A percentile compares a stretch with the other conserved stretches of the same genome.
phyloP scores from a whole-genome alignment of 1,140 invertebrate species.

The Lordiphosa mommai region DNA sequence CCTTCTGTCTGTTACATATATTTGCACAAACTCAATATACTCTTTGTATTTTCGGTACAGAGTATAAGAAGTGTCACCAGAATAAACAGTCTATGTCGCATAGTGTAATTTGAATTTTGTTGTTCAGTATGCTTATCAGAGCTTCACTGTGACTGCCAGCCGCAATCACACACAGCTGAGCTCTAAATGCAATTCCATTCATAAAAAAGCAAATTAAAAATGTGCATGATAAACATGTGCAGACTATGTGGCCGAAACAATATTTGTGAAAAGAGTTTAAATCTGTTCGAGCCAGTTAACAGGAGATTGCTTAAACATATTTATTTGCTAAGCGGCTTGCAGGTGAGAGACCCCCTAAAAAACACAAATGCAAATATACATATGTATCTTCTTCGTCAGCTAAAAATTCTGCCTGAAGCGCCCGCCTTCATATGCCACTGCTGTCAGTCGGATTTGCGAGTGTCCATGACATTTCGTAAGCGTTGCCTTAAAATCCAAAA shows the following conservation, averaged over 20 bases:
- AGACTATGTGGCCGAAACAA: conserved; percentile 40
- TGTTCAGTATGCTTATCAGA: no score
- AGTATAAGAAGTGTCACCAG: no score
- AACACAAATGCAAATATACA: not conserved
- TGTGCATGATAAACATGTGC: conserved; percentile 33
- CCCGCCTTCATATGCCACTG: conserved; percentile 38
- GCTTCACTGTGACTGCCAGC: not conserved
- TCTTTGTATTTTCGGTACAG: no score
- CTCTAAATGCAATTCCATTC: not conserved
- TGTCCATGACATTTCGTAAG: conserved; percentile 38
- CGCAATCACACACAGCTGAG: not conserved
- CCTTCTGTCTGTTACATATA: no score
- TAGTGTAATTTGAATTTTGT: no score
- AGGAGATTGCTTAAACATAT: conserved; percentile 31
- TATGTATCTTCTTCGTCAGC: conserved; percentile 7
- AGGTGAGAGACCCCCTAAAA: conserved; percentile 19
- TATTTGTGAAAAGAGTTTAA: conserved; percentile 20
- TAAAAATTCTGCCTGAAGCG: conserved; percentile 13
- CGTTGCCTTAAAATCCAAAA: conserved; percentile 46
- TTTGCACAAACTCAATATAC: no score
- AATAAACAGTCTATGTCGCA: no score
- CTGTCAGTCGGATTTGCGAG: conserved; percentile 45
- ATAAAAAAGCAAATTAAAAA: conserved; percentile 12
- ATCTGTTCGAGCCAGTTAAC: conserved; percentile 39
- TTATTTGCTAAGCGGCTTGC: conserved; percentile 34